phyloP scores from a whole-genome alignment of 2,888 invertebrate species.

The Protodeltote pygarga region DNA sequence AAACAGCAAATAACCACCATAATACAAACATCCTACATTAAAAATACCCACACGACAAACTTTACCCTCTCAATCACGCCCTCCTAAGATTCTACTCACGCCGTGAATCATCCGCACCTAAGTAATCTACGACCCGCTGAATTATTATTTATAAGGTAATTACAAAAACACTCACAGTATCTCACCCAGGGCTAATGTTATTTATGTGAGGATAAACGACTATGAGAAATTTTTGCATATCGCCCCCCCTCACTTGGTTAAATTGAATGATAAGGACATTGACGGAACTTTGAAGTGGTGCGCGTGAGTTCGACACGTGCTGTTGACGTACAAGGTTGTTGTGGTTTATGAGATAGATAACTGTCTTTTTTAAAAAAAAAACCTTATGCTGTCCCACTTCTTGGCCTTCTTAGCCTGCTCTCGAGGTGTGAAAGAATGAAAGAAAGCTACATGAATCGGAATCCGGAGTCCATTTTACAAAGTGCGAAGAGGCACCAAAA shows the following conservation, averaged over 20 bases:
- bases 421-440: no score
- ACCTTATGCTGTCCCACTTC: no score
- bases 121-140: slow-evolving; percentile 81
- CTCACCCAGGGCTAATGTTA: slow-evolving; percentile 77
- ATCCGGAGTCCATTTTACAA: no score
- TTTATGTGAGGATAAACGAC: slow-evolving; percentile 83
- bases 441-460: no score
- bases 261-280: slow-evolving; percentile 79
- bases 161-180: slow-evolving; percentile 84
- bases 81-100: slow-evolving; percentile 33
- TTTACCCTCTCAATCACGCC: slow-evolving; percentile 37
- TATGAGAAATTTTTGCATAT: slow-evolving; percentile 82
- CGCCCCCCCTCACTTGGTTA: slow-evolving; percentile 65
- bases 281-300: slow-evolving; percentile 23
- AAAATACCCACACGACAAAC: neutral
- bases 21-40: neutral
- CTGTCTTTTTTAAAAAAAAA: no score
- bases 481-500: no score
- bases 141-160: slow-evolving; percentile 87
- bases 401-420: no score
- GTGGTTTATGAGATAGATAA: neutral
- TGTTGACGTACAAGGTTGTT: neutral
- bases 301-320: slow-evolving; percentile 13
- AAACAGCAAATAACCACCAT: no score
- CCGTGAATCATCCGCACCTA: slow-evolving; percentile 76